These are phyloP conservation scores for Drosophila infuscata DNA, from an alignment of 2,888 invertebrate genomes.

Conservation along the genomic window DNA sequence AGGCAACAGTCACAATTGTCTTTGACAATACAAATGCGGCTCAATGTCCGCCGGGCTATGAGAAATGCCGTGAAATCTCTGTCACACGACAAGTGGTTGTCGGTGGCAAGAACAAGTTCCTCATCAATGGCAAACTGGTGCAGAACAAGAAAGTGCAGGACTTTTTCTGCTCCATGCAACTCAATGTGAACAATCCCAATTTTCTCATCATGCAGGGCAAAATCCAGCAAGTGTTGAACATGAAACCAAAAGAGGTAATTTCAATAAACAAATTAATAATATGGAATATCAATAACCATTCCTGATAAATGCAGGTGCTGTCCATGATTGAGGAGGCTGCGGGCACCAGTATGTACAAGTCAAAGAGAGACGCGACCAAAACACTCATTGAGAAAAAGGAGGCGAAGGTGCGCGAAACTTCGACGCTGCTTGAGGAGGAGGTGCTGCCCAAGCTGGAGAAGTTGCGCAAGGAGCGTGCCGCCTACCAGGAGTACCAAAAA, in stretches of 20 bases:
- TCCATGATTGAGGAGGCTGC: conserved; percentile 99
- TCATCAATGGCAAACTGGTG: conserved; percentile 96
- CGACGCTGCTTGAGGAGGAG: conserved; percentile 91
- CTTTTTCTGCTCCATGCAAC: conserved; percentile 97
- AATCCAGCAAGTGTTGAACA: conserved; percentile 99
- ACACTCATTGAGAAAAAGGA: conserved; percentile 97
- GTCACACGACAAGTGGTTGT: conserved; percentile 94
- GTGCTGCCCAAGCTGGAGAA: conserved; percentile 95
- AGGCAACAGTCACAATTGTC: conserved; percentile 97
- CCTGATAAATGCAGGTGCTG: conserved; percentile 88
- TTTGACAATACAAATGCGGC: conserved; percentile 95
- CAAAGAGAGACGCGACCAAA: conserved; percentile 94
- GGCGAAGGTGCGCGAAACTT: conserved; percentile 93
- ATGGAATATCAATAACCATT: neutral
- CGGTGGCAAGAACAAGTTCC: conserved; percentile 96
- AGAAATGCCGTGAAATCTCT: conserved; percentile 95
- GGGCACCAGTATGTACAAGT: conserved; percentile 98
- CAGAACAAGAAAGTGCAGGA: conserved; percentile 96
- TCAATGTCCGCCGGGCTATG: conserved; percentile 96
- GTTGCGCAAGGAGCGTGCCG: conserved; percentile 92
- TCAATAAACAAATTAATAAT: neutral
- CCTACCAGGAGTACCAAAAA: conserved; percentile 95
- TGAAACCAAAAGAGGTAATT: conserved; percentile 97
- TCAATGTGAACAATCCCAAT: conserved; percentile 99
- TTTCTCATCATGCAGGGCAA: conserved; percentile 99